Percentiles rank a stretch among this genome's conserved stretches.
phyloP scores from a whole-genome alignment of 1,140 invertebrate genomes.

The Leptinotarsa defecta region DNA sequence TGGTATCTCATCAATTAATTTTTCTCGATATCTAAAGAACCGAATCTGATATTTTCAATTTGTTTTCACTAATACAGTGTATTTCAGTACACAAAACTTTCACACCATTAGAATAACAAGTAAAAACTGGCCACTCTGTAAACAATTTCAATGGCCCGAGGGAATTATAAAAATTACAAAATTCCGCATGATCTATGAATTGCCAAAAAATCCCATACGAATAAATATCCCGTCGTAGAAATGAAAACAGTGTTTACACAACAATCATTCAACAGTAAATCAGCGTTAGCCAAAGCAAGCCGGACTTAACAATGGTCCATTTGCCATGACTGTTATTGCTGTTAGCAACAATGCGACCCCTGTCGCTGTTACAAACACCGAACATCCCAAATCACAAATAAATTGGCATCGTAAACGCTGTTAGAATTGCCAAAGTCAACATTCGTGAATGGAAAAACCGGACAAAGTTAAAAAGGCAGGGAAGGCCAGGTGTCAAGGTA shows the following conservation, averaged over 20 bases:
- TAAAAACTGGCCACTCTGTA: too few species aligned
- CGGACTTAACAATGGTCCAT: neutral
- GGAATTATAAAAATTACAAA: too few species aligned
- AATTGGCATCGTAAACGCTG: constrained; percentile 24
- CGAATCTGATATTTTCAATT: too few species aligned
- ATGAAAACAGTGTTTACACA: constrained; percentile 13
- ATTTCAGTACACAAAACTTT: too few species aligned
- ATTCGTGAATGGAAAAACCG: constrained; percentile 18
- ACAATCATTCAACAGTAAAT: constrained; percentile 17
- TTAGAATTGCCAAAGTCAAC: constrained; percentile 19
- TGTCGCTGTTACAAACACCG: constrained; percentile 13
- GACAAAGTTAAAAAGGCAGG: constrained; percentile 19
- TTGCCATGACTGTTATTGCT: neutral
- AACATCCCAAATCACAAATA: constrained; percentile 21
- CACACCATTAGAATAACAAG: too few species aligned
- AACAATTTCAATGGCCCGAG: too few species aligned
- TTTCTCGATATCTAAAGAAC: too few species aligned
- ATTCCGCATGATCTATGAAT: too few species aligned
- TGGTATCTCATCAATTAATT: too few species aligned
- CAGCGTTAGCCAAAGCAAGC: constrained; percentile 7
- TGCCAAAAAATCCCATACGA: too few species aligned
- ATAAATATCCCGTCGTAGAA: neutral
- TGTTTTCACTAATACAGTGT: too few species aligned
- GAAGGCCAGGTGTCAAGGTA: constrained; percentile 21
- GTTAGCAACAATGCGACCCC: constrained; percentile 15